These are phyloP conservation scores for Rousettus madagascariensis DNA, from an alignment of 2,797 vertebrate species.

Conservation along the genomic window DNA sequence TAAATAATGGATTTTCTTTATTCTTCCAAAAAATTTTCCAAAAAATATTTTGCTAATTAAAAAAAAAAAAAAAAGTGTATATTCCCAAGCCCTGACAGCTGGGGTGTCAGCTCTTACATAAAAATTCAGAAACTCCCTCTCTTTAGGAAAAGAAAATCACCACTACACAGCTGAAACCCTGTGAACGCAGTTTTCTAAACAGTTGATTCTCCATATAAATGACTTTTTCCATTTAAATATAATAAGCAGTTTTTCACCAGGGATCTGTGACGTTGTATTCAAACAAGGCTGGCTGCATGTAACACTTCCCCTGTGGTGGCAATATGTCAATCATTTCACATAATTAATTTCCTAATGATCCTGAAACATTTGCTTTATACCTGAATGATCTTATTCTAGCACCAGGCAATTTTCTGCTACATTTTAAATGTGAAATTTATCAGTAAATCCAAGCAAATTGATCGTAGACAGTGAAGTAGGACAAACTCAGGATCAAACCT, in stretches of 20 bases:
- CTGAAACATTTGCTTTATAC: conserved; percentile 74
- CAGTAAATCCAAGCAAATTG: conserved; percentile 49
- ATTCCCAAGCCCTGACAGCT: not conserved
- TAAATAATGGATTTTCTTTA: not conserved
- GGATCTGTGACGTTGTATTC: conserved; percentile 51
- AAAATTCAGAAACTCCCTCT: not conserved
- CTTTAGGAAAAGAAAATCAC: not conserved
- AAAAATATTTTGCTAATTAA: not conserved
- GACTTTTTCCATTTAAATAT: conserved; percentile 64
- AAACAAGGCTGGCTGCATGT: conserved; percentile 49
- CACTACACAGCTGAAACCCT: not conserved
- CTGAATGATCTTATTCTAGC: conserved; percentile 62
- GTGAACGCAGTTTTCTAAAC: conserved; percentile 57
- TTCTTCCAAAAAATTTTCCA: not conserved
- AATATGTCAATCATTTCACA: conserved; percentile 76
- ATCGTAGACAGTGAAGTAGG: conserved; percentile 43
- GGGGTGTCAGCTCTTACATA: not conserved
- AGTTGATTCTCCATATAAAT: conserved; percentile 55
- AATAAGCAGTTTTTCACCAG: conserved; percentile 66
- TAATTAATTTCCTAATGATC: conserved; percentile 82
- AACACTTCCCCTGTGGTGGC: conserved; percentile 71
- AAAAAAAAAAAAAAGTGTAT: not conserved
- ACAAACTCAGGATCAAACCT: conserved; percentile 75
- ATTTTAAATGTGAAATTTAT: conserved; percentile 72
- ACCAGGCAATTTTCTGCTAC: conserved; percentile 59